Base-by-base conservation (phyloP, 1,140 invertebrate genomes). In the Leptestheria dahalacensis region DNA sequence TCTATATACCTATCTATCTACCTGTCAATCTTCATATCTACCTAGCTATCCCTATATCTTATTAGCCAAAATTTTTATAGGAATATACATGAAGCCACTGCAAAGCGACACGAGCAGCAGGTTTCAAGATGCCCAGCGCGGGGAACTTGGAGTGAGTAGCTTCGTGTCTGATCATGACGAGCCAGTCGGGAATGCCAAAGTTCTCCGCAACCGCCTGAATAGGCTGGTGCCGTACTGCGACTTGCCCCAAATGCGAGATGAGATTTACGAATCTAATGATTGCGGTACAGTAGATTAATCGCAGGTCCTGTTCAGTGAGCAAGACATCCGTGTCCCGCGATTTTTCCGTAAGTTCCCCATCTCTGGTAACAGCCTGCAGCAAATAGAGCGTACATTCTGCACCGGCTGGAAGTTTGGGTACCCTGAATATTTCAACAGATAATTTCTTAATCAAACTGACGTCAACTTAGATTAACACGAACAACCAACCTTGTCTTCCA, bases 321-420 rank as follows among this genome's bases (percentile, higher is more conserved):
- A 64, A 9, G 70, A 62, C 9, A 69, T 66, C 53, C 70, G 52
- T 61, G 69, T 62, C 41, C 59, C 66, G 3, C 28, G 67, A 12
- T 65, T 61, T 41, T 68, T 69, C 55, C 69, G 70, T 33, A 63
- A 64, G 48, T 62, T 70, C 65, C 66, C 69, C 54, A 61, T 79
- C 75, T 59, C 72, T 65, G 1, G 77, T 53, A 21, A 68, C 69
- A 2, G 82, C 80, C 71, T 83, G 77, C n/a, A 84, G 66, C 47
- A 85, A 68, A 20, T 72, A 74, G 28, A 82, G 66, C 2, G 82
- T 82, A 21, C 81, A 81, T 66, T 85, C 82, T 21, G 83, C 75
- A 1, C 81, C 82, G 25, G 79, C 75, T 12, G 82, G 79, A 61
- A 86, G 66, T 61, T 77, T 75, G n/a, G 79, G 77, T 59, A 77